Conservation (phyloP, 1,140 invertebrate genomes). For the Drosophila navojoa region DNA sequence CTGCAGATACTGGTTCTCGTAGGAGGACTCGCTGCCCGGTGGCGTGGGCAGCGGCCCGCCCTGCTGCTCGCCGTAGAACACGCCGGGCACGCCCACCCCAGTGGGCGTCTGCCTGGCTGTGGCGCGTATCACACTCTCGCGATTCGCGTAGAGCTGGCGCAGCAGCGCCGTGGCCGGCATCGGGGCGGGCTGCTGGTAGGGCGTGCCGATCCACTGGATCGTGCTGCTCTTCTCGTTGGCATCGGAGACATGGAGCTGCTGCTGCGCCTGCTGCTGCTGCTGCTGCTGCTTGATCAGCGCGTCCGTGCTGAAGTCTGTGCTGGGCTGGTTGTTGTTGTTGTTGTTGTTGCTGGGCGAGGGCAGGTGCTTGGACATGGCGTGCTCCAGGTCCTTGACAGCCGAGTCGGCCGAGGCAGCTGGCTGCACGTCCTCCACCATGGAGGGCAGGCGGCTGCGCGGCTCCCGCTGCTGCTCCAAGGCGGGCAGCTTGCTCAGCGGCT, state of each 20-base stretch:
- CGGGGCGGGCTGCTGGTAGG: conserved; percentile 88
- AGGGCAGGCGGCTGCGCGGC: conserved; percentile 71
- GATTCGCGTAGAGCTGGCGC: conserved; percentile 94
- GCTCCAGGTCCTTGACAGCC: conserved; percentile 92
- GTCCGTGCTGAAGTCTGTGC: conserved; percentile 93
- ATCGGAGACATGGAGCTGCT: conserved; percentile 87
- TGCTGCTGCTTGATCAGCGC: conserved; percentile 90
- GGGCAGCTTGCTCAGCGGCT: conserved; percentile 71
- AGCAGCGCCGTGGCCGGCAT: conserved; percentile 93
- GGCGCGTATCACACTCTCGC: conserved; percentile 96
- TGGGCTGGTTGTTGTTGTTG: conserved; percentile 73
- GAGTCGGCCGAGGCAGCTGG: conserved; percentile 52
- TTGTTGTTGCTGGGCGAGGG: conserved; percentile 85
- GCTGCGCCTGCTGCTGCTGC: conserved; percentile 86
- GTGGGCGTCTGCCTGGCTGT: conserved; percentile 84
- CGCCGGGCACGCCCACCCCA: conserved; percentile 62
- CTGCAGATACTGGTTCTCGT: conserved; percentile 89
- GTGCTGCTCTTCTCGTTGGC: conserved; percentile 87
- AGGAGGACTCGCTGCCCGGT: conserved; percentile 92
- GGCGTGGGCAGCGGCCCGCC: conserved; percentile 92
- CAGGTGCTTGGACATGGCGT: conserved; percentile 97
- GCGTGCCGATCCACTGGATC: conserved; percentile 96
- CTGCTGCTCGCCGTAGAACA: conserved; percentile 85
- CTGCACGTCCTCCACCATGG: conserved; percentile 71
- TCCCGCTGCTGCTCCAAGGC: conserved; percentile 62